These are phyloP conservation scores for Heliconius hortense DNA, from an alignment of 2,888 invertebrate genomes.

Conservation along the genomic window DNA sequence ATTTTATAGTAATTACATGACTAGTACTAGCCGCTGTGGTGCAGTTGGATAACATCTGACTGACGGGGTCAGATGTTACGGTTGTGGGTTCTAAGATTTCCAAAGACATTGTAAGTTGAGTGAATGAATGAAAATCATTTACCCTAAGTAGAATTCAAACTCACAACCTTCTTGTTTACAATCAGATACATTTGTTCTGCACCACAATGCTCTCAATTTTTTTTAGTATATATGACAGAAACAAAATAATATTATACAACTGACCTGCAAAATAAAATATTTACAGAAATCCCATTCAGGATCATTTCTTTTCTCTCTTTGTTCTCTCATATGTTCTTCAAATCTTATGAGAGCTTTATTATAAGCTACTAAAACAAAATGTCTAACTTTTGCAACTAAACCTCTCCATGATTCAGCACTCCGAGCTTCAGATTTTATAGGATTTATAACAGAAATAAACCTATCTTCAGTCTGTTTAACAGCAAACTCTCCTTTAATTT, in stretches of 20 bases:
- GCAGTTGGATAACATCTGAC: too few species aligned
- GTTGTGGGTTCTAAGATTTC: too few species aligned
- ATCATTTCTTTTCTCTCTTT: slow-evolving; percentile 94
- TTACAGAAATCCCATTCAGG: slow-evolving; percentile 96
- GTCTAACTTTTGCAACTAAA: slow-evolving; percentile 90
- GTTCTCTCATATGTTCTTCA: slow-evolving; percentile 94
- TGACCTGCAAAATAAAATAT: slow-evolving; percentile 95
- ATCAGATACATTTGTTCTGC: too few species aligned
- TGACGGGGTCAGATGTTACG: too few species aligned
- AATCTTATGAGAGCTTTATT: slow-evolving; percentile 92
- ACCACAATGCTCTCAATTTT: background rate
- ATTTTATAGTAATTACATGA: background rate
- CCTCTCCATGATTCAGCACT: slow-evolving; percentile 95
- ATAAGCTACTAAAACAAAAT: slow-evolving; percentile 92
- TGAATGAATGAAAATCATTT: too few species aligned
- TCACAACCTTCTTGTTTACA: background rate
- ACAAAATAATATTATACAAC: slow-evolving; percentile 20
- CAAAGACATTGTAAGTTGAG: too few species aligned
- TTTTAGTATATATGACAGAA: background rate
- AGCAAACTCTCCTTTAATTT: slow-evolving; percentile 96
- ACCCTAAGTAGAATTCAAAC: background rate
- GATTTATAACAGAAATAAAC: slow-evolving; percentile 95
- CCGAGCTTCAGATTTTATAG: slow-evolving; percentile 93
- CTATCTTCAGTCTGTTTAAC: slow-evolving; percentile 91
- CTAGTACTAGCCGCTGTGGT: too few species aligned